phyloP scores from a whole-genome alignment of 2,113 vertebrate genomes.

The Tenrec ecaudatus region DNA sequence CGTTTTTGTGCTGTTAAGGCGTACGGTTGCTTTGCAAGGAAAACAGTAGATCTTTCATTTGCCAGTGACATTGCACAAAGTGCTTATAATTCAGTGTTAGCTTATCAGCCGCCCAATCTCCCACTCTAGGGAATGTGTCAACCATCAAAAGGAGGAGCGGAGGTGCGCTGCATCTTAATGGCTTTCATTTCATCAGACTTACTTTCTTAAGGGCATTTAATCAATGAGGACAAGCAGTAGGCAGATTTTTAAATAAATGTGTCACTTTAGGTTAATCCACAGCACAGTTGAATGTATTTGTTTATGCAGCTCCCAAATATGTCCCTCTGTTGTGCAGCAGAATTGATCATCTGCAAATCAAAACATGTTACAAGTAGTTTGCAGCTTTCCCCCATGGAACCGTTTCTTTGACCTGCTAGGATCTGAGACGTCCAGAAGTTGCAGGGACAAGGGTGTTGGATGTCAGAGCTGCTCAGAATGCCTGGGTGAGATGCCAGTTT shows the following conservation, averaged over 20 bases:
- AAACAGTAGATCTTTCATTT: conserved; percentile 88
- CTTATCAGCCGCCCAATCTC: conserved; percentile 90
- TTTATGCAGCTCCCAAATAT: conserved; percentile 86
- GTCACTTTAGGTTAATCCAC: conserved; percentile 90
- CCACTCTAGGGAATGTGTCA: conserved; percentile 89
- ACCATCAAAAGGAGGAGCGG: conserved; percentile 88
- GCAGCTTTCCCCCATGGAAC: conserved; percentile 81
- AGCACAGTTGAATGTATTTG: conserved; percentile 87
- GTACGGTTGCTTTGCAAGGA: conserved; percentile 86
- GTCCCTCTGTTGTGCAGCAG: conserved; percentile 83
- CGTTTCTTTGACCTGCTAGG: conserved; percentile 82
- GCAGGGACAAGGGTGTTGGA: conserved; percentile 82
- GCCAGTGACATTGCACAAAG: conserved; percentile 87
- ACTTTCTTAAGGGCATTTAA: conserved; percentile 92
- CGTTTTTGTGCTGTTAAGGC: conserved; percentile 83
- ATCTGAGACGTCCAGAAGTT: conserved; percentile 81
- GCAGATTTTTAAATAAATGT: conserved; percentile 92
- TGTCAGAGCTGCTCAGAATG: conserved; percentile 71
- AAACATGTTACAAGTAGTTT: conserved; percentile 85
- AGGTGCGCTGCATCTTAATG: conserved; percentile 89
- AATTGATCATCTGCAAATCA: conserved; percentile 89
- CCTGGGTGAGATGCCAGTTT: conserved; percentile 61
- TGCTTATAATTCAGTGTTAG: conserved; percentile 92
- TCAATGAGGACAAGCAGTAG: conserved; percentile 90
- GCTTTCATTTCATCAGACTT: conserved; percentile 88